Conservation (phyloP, 2,797 vertebrate species). For the Fistularia commersonii region DNA sequence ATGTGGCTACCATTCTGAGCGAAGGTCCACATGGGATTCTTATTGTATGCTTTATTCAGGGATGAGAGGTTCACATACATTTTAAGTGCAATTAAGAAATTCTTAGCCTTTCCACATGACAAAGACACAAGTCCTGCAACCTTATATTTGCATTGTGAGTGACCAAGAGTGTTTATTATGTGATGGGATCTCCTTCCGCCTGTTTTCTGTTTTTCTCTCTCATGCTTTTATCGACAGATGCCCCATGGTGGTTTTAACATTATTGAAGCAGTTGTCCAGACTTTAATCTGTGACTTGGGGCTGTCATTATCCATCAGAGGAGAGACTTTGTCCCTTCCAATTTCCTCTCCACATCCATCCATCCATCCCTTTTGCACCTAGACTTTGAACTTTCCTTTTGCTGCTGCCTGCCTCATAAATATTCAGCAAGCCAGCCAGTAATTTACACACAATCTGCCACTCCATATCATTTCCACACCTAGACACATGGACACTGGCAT, state of each 20-base stretch:
- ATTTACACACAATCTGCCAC: slow-evolving; percentile 47
- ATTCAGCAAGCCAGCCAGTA: slow-evolving; percentile 59
- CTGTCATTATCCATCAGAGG: slow-evolving; percentile 66
- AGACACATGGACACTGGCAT: slow-evolving; percentile 58
- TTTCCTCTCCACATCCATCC: slow-evolving; percentile 47
- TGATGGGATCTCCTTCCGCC: neutral
- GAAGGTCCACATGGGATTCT: too few species aligned
- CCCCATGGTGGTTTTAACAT: slow-evolving; percentile 43
- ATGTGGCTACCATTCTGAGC: too few species aligned
- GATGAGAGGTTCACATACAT: too few species aligned
- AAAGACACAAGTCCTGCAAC: neutral
- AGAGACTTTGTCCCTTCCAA: slow-evolving; percentile 64
- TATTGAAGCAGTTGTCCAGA: slow-evolving; percentile 49
- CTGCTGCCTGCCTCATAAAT: slow-evolving; percentile 66
- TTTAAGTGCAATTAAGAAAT: neutral
- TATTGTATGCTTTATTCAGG: too few species aligned
- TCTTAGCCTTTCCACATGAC: neutral
- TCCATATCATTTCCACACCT: slow-evolving; percentile 56
- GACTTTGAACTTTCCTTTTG: slow-evolving; percentile 41
- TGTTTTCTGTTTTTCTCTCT: neutral
- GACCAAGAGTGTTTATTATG: neutral
- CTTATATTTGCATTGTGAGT: slow-evolving; percentile 7
- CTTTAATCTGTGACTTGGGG: slow-evolving; percentile 60
- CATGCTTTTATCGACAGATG: slow-evolving; percentile 34
- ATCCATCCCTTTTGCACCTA: slow-evolving; percentile 43